Evolutionary conservation across 2,888 invertebrate genomes (phyloP).

Genomic region (Athetis lepigone): DNA sequence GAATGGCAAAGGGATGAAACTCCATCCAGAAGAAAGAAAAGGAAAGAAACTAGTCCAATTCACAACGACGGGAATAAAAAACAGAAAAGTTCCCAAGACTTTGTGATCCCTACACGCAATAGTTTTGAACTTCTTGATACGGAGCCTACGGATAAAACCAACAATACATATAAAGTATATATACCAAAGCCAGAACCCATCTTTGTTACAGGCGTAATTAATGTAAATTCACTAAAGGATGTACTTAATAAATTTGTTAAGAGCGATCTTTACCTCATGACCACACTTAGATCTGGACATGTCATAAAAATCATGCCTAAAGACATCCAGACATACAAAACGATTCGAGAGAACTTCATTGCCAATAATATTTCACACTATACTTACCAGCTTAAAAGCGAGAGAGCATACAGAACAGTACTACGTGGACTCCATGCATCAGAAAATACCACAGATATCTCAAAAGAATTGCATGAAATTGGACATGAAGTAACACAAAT

Average conservation of each 20-base stretch:
- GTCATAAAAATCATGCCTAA: background rate
- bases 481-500: background rate
- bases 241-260: background rate
- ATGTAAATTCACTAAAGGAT: background rate
- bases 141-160: no score
- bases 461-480: background rate
- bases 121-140: no score
- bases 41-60: no score
- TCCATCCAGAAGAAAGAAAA: no score
- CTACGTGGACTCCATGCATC: background rate
- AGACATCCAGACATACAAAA: no score
- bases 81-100: no score
- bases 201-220: background rate
- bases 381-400: background rate
- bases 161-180: no score
- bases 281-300: background rate
- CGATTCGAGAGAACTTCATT: background rate
- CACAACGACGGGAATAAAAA: no score
- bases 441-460: background rate
- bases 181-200: no score
- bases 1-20: no score
- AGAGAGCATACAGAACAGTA: background rate
- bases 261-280: background rate
- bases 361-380: background rate
- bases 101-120: no score